phyloP scores from a whole-genome alignment of 2,797 vertebrate genomes.

The Anisognathus igniventris region DNA sequence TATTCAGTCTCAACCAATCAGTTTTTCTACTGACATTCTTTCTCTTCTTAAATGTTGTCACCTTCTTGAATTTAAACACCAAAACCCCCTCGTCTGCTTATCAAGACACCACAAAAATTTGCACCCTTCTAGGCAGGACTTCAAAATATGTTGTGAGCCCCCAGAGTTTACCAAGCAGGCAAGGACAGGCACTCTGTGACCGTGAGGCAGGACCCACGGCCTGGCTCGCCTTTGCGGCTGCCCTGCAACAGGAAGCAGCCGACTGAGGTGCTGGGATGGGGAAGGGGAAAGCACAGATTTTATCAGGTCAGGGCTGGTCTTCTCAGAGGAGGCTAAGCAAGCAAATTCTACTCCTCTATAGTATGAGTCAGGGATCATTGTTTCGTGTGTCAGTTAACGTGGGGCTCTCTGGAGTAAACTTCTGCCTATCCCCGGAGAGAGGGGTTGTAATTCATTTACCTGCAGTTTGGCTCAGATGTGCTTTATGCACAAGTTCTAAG shows the following conservation, averaged over 20 bases:
- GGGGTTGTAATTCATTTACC: neutral
- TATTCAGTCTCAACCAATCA: neutral
- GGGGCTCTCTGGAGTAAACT: neutral
- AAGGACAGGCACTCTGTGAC: neutral
- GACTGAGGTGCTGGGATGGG: neutral
- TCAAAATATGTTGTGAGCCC: neutral
- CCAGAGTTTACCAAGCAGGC: neutral
- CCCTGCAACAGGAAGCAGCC: neutral
- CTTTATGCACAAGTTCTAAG: neutral
- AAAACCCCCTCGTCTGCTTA: neutral
- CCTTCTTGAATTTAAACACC: constrained; percentile 34
- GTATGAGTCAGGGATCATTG: neutral
- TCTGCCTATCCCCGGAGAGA: neutral
- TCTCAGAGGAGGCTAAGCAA: constrained; percentile 33
- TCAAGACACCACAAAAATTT: constrained; percentile 47
- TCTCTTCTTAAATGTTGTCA: constrained; percentile 2
- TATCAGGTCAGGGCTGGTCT: neutral
- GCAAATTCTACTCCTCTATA: neutral
- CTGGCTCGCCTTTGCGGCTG: rapidly evolving
- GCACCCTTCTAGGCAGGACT: constrained; percentile 18
- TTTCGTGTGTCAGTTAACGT: neutral
- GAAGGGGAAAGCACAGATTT: neutral
- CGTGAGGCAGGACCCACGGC: rapidly evolving
- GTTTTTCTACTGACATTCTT: neutral
- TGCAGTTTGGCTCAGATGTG: neutral